Evolutionary conservation across 2,797 vertebrate species (phyloP).

Genomic region (Myotis vivesi): DNA sequence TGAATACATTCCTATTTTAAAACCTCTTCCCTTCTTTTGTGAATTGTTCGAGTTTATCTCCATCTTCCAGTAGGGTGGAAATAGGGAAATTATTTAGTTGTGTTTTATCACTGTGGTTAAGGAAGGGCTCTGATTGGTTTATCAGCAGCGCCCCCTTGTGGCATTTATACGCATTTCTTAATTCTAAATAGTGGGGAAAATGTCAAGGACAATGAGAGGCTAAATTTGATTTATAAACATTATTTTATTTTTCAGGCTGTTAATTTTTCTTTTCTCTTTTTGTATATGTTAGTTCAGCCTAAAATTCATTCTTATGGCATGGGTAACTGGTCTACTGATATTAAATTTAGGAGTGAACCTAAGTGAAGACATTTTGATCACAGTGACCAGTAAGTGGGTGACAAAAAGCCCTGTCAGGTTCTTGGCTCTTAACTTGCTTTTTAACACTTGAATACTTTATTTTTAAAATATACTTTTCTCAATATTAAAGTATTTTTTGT

Average conservation of each 20-base stretch:
- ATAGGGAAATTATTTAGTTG: not conserved
- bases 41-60: not conserved
- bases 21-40: not conserved
- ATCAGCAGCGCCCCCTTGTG: slow-evolving; percentile 80
- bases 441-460: not conserved
- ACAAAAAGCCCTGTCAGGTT: not conserved
- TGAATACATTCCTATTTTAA: not conserved
- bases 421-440: not conserved
- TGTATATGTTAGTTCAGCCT: not conserved
- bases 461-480: not conserved
- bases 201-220: not conserved
- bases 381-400: not conserved
- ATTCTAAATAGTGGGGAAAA: not conserved
- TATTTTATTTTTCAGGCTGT: not conserved
- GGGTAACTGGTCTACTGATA: not conserved
- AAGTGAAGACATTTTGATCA: not conserved
- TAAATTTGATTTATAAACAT: not conserved
- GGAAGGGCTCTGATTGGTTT: slow-evolving; percentile 60
- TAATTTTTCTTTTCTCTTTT: not conserved
- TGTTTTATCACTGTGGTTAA: accelerated
- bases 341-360: not conserved
- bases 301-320: not conserved
- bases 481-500: not conserved
- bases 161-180: slow-evolving; percentile 57
- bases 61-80: accelerated